Base-by-base conservation (phyloP, 2,888 invertebrate species). In the Scaptomyza cyrtandrae region DNA sequence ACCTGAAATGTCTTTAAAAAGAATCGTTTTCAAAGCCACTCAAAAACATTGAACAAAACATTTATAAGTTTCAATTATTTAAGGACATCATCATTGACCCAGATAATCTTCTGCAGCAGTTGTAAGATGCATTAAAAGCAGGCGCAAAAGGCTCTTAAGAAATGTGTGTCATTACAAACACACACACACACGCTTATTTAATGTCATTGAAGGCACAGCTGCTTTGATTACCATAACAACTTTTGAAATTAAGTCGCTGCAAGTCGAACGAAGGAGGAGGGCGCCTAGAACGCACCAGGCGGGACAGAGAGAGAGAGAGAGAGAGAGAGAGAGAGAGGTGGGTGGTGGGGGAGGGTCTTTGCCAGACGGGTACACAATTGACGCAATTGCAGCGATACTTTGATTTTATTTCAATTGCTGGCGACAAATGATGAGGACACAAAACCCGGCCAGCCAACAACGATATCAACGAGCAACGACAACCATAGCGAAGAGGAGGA, bases 381-480 rank as follows among this genome's bases (percentile, higher is more conserved):
- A 81, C 71, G 85, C 85, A 86, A 88, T 86, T 86, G 89, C 77
- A 74, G 66, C 73, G 82, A 86, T 82, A 88, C 85, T 88, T 84
- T 86, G 87, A 88, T 86, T 86, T 86, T 81, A 88, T 86, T 86
- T 79, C 78, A 86, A 82, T 86, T 86, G 71, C 78, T 60, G 76
- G 69, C 73, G 75, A 66, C 83, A 80, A 72, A 53, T 68, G 75
- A 72, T 75, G 59, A 59, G 49, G 19, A 33, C 35, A 39, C 11
- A 33, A 48, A 41, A 49, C 35, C 39, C 27, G 45, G 35, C 14
- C 35, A 33, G 54, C 24, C 24, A 45, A 19, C 54, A 62, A 70
- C 43, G 45, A 62, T 46, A 70, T 44, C 61, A 48, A 24, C 64
- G 54, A 44, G 59, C 60, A 48, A 41, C 45, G 53, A 41, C 33